Evolutionary conservation across 2,797 vertebrate species (phyloP), one percentile per base, ranked within the genome.

Genomic region (Poeciliopsis infans): DNA sequence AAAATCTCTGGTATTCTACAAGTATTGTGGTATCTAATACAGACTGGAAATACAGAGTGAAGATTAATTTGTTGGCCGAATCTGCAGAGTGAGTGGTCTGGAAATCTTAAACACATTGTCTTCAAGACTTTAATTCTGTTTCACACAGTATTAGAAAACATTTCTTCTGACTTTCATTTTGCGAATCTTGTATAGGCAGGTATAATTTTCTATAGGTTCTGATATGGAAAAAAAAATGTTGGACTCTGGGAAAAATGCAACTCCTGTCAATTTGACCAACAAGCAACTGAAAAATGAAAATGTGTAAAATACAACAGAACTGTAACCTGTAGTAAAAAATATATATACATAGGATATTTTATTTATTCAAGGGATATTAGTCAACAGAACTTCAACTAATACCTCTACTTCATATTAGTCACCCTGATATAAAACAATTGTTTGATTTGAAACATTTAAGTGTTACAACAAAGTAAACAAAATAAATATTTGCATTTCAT

Each of bases 381-480:
- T 61, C 59, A 80, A 59, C 49, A 76, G 25, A 74, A 80, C 3
- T 25, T 59, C 12, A 75, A 20, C 46, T 57, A 74, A 5, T 23
- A 71, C 59, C 23, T 70, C 33, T 79, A 51, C 6, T 61, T 33
- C 5, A 59, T 31, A 13, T 16, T 3, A 25, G 28, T 59, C n/a
- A 31, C 13, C 13, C 15, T 16, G 28, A 61, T 61, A 61, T 59
- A 61, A 61, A 33, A 61, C 33, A 33, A 16, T 16, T 13, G 13
- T 31, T 31, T 59, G 1, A 59, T 33, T 0, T 59, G 49, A 51
- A 51, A 51, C 18, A 51, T 51, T 20, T 51, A 51, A 51, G 18
- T 23, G 57, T 57, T n/a, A 57, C 12, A 16, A 31, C 28, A 59
- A 53, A 61, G 28, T 1, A 66, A 72, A 75, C 11, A 59, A n/a